phyloP scores from a whole-genome alignment of 1,140 invertebrate genomes.

The Melitaea cinxia region DNA sequence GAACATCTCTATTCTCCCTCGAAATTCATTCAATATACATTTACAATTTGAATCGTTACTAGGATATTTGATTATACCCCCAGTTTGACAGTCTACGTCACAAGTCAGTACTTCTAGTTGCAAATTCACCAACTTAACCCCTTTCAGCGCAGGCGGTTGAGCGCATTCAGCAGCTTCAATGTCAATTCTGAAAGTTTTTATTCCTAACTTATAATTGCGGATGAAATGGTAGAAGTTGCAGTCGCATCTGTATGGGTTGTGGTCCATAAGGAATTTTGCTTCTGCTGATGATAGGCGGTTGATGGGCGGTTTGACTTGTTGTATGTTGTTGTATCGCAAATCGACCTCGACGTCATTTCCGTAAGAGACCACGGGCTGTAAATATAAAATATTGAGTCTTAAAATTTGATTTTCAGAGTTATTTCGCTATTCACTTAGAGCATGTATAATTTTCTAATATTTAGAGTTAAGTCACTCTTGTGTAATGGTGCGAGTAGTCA shows the following conservation, averaged over 20 bases:
- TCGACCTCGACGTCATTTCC: not conserved
- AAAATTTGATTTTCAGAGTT: no score
- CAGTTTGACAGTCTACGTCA: not conserved
- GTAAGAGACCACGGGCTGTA: not conserved
- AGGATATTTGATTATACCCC: not conserved
- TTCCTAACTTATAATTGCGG: not conserved
- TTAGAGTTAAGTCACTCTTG: no score
- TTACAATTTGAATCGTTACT: not conserved
- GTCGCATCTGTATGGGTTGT: slow-evolving; percentile 87
- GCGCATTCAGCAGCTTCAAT: not conserved
- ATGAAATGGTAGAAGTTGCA: slow-evolving; percentile 63
- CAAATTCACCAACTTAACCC: not conserved
- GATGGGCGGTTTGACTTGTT: not conserved
- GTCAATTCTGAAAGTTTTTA: not conserved
- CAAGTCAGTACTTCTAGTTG: not conserved
- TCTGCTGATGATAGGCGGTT: not conserved
- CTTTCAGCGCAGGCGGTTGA: not conserved
- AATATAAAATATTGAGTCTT: not conserved
- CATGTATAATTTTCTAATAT: no score
- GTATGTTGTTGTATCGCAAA: not conserved
- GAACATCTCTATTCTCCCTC: not conserved
- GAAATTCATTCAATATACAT: not conserved
- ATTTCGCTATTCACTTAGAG: no score
- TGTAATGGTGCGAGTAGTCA: no score
- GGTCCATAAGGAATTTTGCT: slow-evolving; percentile 65